These are phyloP conservation scores for Mormoops blainvillei DNA, from an alignment of 2,113 vertebrate genomes.

Conservation along the genomic window DNA sequence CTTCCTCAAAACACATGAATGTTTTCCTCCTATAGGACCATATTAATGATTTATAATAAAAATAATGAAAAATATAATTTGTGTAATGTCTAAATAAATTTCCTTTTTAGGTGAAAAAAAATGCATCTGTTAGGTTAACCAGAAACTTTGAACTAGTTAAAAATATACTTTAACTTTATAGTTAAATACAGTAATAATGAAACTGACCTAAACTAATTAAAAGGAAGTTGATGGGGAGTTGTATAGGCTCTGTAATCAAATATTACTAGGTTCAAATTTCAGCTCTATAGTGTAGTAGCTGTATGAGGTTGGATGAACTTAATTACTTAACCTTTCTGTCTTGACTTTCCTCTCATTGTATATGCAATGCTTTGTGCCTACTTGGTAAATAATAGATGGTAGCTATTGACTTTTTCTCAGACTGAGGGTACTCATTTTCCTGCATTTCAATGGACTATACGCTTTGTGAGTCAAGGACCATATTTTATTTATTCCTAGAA, in stretches of 20 bases:
- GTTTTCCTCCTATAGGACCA: background rate
- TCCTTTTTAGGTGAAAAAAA: background rate
- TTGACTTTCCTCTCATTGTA: background rate
- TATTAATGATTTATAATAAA: background rate
- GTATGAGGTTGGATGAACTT: background rate
- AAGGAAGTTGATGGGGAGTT: background rate
- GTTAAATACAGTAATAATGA: background rate
- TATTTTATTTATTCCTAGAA: constrained; percentile 28
- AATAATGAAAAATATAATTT: background rate
- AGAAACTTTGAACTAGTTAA: background rate
- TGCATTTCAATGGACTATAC: background rate
- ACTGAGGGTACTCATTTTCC: background rate
- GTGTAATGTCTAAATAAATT: background rate
- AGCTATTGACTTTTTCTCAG: background rate
- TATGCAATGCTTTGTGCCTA: background rate
- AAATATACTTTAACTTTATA: background rate
- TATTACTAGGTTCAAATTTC: background rate
- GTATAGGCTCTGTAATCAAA: background rate
- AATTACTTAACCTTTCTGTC: background rate
- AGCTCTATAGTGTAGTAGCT: background rate
- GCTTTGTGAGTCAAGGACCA: background rate
- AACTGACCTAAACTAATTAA: background rate
- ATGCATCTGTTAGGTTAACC: background rate
- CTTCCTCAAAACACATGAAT: background rate
- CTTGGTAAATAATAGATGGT: constrained; percentile 7